Percentiles rank a stretch among this genome's conserved stretches.
Conservation (phyloP, 2,797 vertebrate genomes). For the Kryptopterus vitreolus region DNA sequence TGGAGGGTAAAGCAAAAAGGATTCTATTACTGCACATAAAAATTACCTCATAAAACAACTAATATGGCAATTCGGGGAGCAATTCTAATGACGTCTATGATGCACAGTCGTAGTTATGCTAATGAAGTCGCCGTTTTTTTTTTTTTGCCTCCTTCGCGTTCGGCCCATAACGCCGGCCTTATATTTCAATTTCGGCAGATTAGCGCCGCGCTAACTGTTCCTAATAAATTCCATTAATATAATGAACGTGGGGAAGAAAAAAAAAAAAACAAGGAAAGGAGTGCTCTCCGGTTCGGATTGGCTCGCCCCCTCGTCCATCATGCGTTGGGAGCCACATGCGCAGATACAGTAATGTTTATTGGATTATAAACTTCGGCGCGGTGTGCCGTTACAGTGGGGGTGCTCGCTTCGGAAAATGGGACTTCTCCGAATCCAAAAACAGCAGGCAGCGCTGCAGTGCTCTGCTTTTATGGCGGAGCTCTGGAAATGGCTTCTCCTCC, state of each 20-base stretch:
- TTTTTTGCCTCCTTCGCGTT: too few relatives aligned
- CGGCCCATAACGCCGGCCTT: constrained; percentile 87
- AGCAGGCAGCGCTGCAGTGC: constrained; percentile 65
- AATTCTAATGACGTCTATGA: constrained; percentile 99
- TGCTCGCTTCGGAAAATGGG: constrained; percentile 70
- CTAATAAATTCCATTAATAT: constrained; percentile 83
- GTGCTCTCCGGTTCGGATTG: constrained; percentile 72
- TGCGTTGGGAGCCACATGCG: constrained; percentile 73
- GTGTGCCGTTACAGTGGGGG: constrained; percentile 53
- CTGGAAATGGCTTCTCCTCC: constrained; percentile 47
- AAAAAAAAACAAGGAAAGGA: too few relatives aligned
- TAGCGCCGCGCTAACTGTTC: constrained; percentile 80
- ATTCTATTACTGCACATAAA: constrained; percentile 97
- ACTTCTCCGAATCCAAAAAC: constrained; percentile 72
- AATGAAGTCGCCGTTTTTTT: constrained; percentile 99
- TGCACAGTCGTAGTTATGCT: constrained; percentile 96
- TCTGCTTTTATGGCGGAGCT: constrained; percentile 50
- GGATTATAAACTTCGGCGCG: constrained; percentile 70
- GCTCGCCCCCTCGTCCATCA: constrained; percentile 47
- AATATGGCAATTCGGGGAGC: constrained; percentile 97
- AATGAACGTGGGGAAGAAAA: constrained; percentile 65
- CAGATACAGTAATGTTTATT: constrained; percentile 70
- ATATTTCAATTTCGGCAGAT: constrained; percentile 88
- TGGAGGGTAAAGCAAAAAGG: constrained; percentile 97
- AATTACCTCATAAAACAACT: constrained; percentile 99